Evolutionary conservation across 2,888 invertebrate species (phyloP), one percentile per base, ranked within the genome.

Genomic region (Eristalis arbustorum): DNA sequence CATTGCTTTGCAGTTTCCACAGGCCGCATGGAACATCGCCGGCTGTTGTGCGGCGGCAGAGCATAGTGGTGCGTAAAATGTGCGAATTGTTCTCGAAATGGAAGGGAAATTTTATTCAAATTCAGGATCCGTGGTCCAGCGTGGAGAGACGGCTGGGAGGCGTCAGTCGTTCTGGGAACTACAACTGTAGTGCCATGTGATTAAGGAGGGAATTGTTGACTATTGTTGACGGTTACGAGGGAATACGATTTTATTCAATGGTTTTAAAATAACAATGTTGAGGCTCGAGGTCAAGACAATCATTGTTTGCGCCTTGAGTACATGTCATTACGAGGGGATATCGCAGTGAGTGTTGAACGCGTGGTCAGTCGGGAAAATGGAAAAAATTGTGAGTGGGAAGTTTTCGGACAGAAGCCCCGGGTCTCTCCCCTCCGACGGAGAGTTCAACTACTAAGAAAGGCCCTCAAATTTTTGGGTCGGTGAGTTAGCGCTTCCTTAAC

Each of bases 1-100:
- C 22, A 76, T 63, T 67, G 23, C 22, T 71, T 62, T 59, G 5
- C 8, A n/a, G 75, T 61, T 67, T 57, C 10, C 34, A 23, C 18
- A 23, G 6, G 37, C 34, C 10, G 49, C 3, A 18, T 8, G 49
- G 49, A 8, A n/a, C 49, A 18, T 18, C 18, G 18, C 49, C 18
- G 18, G 18, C 18, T 49, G 49, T 49, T 49, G 49, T 18, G 49
- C 18, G 49, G 18, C 49, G 4, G 18, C 18, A 49, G 18, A 49
- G 49, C 49, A 49, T 49, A 49, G 49, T 49, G 49, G 49, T 49
- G 49, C 49, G 49, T 49, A 18, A 49, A 49, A 49, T 18, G 49
- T 49, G 49, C 18, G 49, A 49, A 31, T 1, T 18, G 49, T 49
- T 49, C 49, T 18, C 49, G 49, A 18, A 49, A 49, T 49, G 49